Evolutionary conservation across 2,888 invertebrate genomes (phyloP).

Genomic region (Crematogaster levior): DNA sequence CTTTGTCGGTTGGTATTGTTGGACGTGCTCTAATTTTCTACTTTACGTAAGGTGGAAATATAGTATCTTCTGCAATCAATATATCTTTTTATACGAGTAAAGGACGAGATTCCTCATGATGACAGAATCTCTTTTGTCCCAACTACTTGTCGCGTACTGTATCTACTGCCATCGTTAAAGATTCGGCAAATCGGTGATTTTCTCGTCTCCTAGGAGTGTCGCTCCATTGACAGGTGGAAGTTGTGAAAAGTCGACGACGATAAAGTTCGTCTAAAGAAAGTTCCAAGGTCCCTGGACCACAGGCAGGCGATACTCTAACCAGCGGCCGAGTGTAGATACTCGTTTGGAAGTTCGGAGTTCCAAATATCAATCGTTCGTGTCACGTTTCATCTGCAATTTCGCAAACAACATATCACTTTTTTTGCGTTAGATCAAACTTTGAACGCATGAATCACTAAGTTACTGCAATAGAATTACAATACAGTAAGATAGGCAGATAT

Average conservation of each 20-base stretch:
- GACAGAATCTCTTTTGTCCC: background rate
- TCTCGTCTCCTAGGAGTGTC: conserved; percentile 25
- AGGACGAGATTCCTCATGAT: background rate
- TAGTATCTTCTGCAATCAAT: background rate
- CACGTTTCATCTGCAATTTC: conserved; percentile 17
- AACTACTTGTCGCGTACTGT: conserved; percentile 24
- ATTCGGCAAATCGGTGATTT: conserved; percentile 19
- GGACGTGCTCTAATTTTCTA: background rate
- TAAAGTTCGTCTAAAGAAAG: conserved; percentile 40
- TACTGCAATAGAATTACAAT: background rate
- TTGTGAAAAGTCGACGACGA: conserved; percentile 32
- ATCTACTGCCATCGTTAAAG: background rate
- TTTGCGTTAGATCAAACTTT: background rate
- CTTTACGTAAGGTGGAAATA: background rate
- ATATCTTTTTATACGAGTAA: background rate
- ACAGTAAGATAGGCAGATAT: background rate
- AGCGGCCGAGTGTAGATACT: conserved; percentile 32
- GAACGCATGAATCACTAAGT: background rate
- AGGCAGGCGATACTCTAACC: conserved; percentile 30
- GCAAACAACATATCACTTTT: conserved; percentile 11
- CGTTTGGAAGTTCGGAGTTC: conserved; percentile 28
- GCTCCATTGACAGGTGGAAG: conserved; percentile 3
- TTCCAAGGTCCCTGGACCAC: conserved; percentile 13
- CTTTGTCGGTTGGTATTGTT: background rate
- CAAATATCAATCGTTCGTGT: background rate